phyloP scores from a whole-genome alignment of 2,797 vertebrate species.

The Chiroxiphia lanceolata region DNA sequence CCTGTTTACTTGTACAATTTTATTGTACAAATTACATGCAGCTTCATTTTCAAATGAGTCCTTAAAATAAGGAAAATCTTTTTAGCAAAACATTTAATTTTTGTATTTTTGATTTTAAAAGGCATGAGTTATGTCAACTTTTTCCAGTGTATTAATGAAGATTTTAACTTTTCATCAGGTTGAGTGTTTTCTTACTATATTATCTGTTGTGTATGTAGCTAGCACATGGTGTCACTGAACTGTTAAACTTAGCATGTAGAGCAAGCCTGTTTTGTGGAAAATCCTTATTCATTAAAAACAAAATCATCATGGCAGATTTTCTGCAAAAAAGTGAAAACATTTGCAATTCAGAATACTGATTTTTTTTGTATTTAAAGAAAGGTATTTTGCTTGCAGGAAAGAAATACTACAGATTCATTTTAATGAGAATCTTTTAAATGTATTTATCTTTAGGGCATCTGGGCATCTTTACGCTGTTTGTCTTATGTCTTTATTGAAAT shows the following conservation, averaged over 20 bases:
- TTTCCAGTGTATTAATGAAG: constrained; percentile 99
- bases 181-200: constrained; percentile 92
- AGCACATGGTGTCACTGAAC: constrained; percentile 93
- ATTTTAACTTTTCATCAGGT: constrained; percentile 97
- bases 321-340: constrained; percentile 82
- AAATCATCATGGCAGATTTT: constrained; percentile 88
- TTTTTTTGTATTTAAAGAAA: constrained; percentile 82
- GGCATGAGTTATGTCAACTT: constrained; percentile 97
- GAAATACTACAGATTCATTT: constrained; percentile 85
- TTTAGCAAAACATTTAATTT: constrained; percentile 89
- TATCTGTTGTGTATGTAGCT: constrained; percentile 90
- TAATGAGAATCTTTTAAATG: constrained; percentile 88
- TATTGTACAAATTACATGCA: constrained; percentile 97
- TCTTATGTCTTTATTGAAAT: constrained; percentile 87
- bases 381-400: constrained; percentile 90
- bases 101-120: constrained; percentile 98
- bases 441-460: constrained; percentile 92
- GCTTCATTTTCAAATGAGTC: constrained; percentile 94
- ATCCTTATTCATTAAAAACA: constrained; percentile 87
- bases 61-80: constrained; percentile 96
- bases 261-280: constrained; percentile 91
- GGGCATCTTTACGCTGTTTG: constrained; percentile 87
- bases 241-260: constrained; percentile 94
- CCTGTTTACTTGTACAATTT: constrained; percentile 95
- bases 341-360: constrained; percentile 84